Evolutionary conservation across 2,113 vertebrate genomes (phyloP).

Genomic region (Naja naja): DNA sequence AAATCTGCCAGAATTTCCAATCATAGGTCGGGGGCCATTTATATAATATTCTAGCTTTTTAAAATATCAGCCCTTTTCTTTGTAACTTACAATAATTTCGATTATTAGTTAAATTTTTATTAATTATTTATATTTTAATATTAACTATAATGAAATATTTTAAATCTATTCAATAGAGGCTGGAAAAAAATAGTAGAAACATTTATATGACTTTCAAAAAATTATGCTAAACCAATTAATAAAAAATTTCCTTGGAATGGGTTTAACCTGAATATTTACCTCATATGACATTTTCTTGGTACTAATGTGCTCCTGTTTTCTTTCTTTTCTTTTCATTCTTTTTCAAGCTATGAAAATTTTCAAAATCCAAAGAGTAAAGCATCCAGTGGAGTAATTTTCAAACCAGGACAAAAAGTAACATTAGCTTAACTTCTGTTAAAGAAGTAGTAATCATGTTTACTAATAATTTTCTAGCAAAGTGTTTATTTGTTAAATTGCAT

Average conservation of each 20-base stretch:
- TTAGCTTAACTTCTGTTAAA: conserved; percentile 74
- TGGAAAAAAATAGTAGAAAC: neutral
- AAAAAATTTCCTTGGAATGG: neutral
- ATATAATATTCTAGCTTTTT: neutral
- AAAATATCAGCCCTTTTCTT: neutral
- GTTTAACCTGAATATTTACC: conserved; percentile 7
- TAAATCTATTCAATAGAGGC: neutral
- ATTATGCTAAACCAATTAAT: neutral
- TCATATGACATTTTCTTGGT: neutral
- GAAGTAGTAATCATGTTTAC: conserved; percentile 26
- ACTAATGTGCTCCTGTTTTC: conserved; percentile 7
- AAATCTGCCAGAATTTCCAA: neutral
- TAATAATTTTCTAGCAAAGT: conserved; percentile 39
- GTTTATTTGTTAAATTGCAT: conserved; percentile 51
- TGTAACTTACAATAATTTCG: neutral
- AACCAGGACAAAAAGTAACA: conserved; percentile 87
- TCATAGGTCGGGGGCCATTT: neutral
- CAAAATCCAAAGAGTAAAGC: conserved; percentile 75
- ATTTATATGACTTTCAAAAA: neutral
- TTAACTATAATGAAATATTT: neutral
- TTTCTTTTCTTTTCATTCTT: conserved; percentile 1
- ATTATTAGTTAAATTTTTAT: neutral
- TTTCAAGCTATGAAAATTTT: conserved; percentile 85
- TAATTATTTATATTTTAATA: neutral
- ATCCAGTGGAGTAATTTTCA: conserved; percentile 66